Conservation (phyloP, 1,140 invertebrate species). For the Macrocentrus cingulum region DNA sequence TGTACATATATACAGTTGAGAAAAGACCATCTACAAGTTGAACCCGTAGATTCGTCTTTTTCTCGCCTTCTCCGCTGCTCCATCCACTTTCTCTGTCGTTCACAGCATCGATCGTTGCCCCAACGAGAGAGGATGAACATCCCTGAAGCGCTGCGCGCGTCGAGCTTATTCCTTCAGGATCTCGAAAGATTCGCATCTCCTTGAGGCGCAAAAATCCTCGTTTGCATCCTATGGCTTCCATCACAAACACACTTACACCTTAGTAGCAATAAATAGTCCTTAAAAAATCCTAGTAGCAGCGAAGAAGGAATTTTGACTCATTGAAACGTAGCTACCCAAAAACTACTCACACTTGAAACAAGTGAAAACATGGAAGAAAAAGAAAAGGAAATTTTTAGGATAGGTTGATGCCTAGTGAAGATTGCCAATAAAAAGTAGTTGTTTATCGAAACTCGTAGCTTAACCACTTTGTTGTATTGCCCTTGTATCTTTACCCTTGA, state of each 20-base stretch:
- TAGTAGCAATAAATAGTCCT: no score
- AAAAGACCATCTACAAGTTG: neutral
- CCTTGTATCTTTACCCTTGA: constrained; percentile 43
- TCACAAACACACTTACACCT: no score
- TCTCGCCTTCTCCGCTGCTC: constrained; percentile 1
- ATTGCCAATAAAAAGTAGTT: constrained; percentile 60
- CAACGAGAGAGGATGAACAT: constrained; percentile 1
- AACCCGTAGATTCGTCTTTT: neutral
- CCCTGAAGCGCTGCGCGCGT: constrained; percentile 22
- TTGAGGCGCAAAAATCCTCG: constrained; percentile 7
- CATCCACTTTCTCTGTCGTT: constrained; percentile 4
- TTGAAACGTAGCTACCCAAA: no score
- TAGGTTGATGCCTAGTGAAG: constrained; percentile 55
- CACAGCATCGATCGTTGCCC: constrained; percentile 18
- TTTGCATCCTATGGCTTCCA: constrained; percentile 17
- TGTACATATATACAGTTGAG: constrained; percentile 1
- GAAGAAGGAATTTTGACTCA: no score
- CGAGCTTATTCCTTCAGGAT: constrained; percentile 19
- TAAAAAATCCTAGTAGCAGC: no score
- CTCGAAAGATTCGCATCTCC: neutral
- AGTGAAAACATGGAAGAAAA: no score
- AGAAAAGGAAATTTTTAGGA: constrained; percentile 41
- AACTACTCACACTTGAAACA: no score
- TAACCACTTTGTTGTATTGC: constrained; percentile 54
- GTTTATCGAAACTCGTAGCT: constrained; percentile 56